These are phyloP conservation scores for Corella eumyota DNA, from an alignment of 23 tunicate genomes.

Conservation along the genomic window DNA sequence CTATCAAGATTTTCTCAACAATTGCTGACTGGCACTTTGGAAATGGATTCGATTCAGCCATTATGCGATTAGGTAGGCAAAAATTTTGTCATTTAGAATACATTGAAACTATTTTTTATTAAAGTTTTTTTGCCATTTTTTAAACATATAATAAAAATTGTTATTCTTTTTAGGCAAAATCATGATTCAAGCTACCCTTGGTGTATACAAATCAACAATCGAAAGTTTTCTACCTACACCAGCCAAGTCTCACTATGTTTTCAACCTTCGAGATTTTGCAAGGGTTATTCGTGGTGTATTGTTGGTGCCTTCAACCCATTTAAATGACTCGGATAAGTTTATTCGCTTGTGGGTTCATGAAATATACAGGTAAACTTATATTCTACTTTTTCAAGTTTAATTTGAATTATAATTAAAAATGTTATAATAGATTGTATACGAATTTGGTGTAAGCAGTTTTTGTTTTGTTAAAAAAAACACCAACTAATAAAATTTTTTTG, in stretches of 20 bases:
- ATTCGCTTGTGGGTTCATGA: conserved; percentile 96
- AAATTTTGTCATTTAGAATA: not conserved
- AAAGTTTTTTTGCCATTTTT: not conserved
- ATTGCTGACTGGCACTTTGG: conserved; percentile 83
- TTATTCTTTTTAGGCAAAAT: conserved; percentile 53
- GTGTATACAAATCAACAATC: conserved; percentile 74
- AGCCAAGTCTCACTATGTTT: conserved; percentile 93
- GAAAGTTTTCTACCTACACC: conserved; percentile 86
- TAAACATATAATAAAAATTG: not conserved
- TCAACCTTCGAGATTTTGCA: conserved; percentile 91
- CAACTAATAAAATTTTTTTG: too few relatives aligned
- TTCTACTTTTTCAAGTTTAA: too few relatives aligned
- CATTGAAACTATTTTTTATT: not conserved
- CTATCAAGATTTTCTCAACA: conserved; percentile 62
- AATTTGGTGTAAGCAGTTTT: too few relatives aligned
- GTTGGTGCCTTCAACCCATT: conserved; percentile 50
- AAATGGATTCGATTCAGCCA: conserved; percentile 63
- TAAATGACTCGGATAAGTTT: conserved; percentile 68
- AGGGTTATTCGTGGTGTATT: conserved; percentile 86
- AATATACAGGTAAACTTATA: conserved; percentile 45
- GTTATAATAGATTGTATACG: too few relatives aligned
- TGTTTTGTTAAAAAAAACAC: too few relatives aligned
- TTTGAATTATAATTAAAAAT: too few relatives aligned
- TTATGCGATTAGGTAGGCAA: conserved; percentile 50
- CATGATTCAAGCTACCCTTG: conserved; percentile 94